Conservation (phyloP, 2,888 invertebrate genomes). For the Steromphala cineraria region DNA sequence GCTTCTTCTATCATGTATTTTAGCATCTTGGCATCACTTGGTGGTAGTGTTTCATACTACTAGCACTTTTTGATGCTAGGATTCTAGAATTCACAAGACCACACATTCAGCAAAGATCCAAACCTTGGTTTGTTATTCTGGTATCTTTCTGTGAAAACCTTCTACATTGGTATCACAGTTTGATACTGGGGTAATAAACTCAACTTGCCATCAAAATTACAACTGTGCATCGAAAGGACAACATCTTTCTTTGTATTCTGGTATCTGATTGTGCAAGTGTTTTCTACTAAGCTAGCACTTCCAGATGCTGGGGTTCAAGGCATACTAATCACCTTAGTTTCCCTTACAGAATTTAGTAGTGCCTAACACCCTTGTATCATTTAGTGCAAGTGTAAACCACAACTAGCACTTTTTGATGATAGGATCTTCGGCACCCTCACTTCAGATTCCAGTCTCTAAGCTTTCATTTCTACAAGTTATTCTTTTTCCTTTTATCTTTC, state of each 20-base stretch:
- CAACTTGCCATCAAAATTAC: not conserved
- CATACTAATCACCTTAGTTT: not conserved
- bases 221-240: not conserved
- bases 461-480: not conserved
- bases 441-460: not conserved
- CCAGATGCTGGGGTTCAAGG: constrained; percentile 29
- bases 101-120: not conserved
- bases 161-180: not conserved
- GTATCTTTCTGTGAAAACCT: not conserved
- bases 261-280: constrained; percentile 38
- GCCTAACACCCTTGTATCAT: not conserved
- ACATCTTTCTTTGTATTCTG: not conserved
- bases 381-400: not conserved
- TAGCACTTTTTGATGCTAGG: too few species aligned
- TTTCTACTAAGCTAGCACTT: constrained; percentile 35
- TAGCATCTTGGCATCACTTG: too few species aligned
- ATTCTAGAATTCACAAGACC: too few species aligned
- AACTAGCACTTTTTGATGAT: constrained; percentile 32
- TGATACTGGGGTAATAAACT: not conserved
- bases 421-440: not conserved
- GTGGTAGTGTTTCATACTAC: too few species aligned
- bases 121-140: not conserved
- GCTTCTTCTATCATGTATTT: too few species aligned
- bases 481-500: not conserved
- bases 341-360: too few species aligned